Conservation (phyloP, 2,888 invertebrate species). For the Chrysotoxum bicinctum region DNA sequence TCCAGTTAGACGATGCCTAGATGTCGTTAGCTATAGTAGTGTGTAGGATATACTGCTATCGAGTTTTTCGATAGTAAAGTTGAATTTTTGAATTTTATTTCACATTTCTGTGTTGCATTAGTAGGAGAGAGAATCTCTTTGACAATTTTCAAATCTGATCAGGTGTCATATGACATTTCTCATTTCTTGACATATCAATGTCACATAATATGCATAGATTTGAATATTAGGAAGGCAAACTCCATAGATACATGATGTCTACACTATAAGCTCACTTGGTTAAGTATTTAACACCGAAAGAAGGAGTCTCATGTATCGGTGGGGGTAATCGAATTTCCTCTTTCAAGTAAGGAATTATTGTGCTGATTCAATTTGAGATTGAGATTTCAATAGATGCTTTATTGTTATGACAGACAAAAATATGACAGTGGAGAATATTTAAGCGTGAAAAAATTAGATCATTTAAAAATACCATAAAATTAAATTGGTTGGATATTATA, state of each 20-base stretch:
- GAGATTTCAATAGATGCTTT: background rate
- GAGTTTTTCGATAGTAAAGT: slow-evolving; percentile 23
- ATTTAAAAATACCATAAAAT: background rate
- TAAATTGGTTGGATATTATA: background rate
- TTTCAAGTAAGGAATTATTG: background rate
- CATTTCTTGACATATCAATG: background rate
- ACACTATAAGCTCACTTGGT: background rate
- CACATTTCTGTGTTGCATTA: slow-evolving; percentile 15
- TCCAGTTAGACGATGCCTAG: background rate
- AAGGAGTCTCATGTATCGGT: background rate
- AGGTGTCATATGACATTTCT: slow-evolving; percentile 32
- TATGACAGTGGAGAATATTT: background rate
- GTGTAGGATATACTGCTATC: background rate
- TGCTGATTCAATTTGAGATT: background rate
- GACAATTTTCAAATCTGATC: slow-evolving; percentile 53
- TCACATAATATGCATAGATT: slow-evolving; percentile 1
- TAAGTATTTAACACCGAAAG: slow-evolving; percentile 3
- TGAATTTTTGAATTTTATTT: slow-evolving; percentile 30
- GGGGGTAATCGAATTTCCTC: background rate
- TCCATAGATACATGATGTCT: background rate
- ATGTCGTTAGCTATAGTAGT: background rate
- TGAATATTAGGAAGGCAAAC: slow-evolving; percentile 6
- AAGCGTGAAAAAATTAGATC: background rate
- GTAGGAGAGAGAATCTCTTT: slow-evolving; percentile 31
- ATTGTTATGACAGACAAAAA: background rate